A percentile compares a stretch with the other conserved stretches of the same genome.
These are phyloP conservation scores for Neuroterus valhalla DNA, from an alignment of 1,140 invertebrate species.

Conservation along the genomic window DNA sequence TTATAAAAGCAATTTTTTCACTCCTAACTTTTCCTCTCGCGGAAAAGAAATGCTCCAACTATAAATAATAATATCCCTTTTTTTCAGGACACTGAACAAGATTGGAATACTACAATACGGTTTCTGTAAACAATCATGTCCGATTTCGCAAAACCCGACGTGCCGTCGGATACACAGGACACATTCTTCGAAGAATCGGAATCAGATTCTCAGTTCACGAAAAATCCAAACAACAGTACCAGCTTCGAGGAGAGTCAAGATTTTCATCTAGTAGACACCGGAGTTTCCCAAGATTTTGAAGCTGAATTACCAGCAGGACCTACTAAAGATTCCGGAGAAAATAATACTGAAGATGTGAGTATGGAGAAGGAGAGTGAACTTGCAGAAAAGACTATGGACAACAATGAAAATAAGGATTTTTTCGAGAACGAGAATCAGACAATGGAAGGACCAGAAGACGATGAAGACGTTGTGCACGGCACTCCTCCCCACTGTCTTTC, in stretches of 20 bases:
- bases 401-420: slow-evolving; percentile 17
- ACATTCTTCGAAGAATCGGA: slow-evolving; percentile 43
- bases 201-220: background rate
- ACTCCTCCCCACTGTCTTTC: slow-evolving; percentile 53
- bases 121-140: slow-evolving; percentile 44
- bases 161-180: slow-evolving; percentile 41
- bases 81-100: background rate
- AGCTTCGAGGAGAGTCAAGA: slow-evolving; percentile 60
- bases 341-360: background rate
- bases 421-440: background rate
- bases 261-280: slow-evolving; percentile 57
- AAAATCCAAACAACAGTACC: slow-evolving; percentile 17
- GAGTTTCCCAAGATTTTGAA: slow-evolving; percentile 35
- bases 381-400: slow-evolving; percentile 12
- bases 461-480: slow-evolving; percentile 61
- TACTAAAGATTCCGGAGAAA: background rate
- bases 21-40: too few relatives aligned
- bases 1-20: too few relatives aligned
- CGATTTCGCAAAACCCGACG: slow-evolving; percentile 29
- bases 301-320: background rate
- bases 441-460: slow-evolving; percentile 39
- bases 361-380: slow-evolving; percentile 17
- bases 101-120: background rate
- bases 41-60: background rate
- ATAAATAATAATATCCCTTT: background rate